These are phyloP conservation scores for Sebastes aleutianus DNA, from an alignment of 2,797 vertebrate genomes.

Conservation along the genomic window DNA sequence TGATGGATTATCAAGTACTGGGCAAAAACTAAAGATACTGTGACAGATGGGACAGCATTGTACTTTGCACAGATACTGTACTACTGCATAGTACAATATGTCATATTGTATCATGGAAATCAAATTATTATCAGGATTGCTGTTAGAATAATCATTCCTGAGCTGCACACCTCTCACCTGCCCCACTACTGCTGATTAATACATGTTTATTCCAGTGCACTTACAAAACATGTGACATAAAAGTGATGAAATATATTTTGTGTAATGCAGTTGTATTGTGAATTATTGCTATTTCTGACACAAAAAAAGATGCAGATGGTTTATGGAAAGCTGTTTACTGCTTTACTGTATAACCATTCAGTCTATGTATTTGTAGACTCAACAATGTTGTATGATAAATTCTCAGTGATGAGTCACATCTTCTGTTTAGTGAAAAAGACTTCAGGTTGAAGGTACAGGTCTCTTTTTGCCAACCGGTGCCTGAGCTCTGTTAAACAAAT, in stretches of 20 bases:
- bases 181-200: neutral
- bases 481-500: neutral
- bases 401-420: neutral
- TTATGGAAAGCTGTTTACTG: neutral
- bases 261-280: neutral
- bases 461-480: neutral
- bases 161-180: neutral
- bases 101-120: neutral
- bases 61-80: neutral
- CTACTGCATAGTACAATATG: neutral
- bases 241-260: neutral
- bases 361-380: neutral
- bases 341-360: neutral
- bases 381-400: neutral
- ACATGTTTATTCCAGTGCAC: neutral
- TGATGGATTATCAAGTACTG: constrained; percentile 50
- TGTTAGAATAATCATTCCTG: neutral
- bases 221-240: neutral
- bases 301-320: neutral
- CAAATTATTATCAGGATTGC: neutral
- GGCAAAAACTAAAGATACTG: constrained; percentile 19
- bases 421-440: neutral
- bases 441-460: neutral
- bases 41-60: neutral
- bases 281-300: neutral